phyloP scores from a whole-genome alignment of 2,113 vertebrate genomes.

The Tetrax tetrax region DNA sequence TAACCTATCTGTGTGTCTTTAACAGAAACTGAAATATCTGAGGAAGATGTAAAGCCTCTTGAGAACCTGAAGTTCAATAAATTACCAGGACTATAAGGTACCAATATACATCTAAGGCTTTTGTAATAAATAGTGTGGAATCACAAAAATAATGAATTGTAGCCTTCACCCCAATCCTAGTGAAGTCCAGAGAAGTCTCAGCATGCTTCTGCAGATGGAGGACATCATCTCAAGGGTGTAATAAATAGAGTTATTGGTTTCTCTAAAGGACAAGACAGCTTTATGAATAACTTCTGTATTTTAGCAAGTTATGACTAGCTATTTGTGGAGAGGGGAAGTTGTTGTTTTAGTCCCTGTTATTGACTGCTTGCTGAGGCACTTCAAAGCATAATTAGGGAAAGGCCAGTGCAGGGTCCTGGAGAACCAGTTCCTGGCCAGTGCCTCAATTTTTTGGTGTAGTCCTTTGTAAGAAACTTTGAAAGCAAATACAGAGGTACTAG shows the following conservation, averaged over 20 bases:
- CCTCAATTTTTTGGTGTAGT: background rate
- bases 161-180: background rate
- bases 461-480: background rate
- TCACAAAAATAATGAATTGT: background rate
- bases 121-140: background rate
- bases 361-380: background rate
- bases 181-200: background rate
- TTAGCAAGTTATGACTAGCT: background rate
- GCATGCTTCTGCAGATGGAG: background rate
- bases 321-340: background rate
- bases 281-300: background rate
- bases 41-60: background rate
- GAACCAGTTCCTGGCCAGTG: background rate
- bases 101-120: background rate
- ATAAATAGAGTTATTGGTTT: background rate
- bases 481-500: background rate
- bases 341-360: background rate
- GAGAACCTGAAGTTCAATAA: background rate
- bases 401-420: background rate
- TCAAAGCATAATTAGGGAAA: background rate
- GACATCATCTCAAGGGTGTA: background rate
- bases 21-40: background rate
- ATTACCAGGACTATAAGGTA: background rate
- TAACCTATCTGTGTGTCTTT: background rate
- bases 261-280: background rate